Percentiles rank a stretch among this genome's conserved stretches.
These are phyloP conservation scores for Hipparchia sbordonii DNA, from an alignment of 2,888 invertebrate genomes.

Conservation along the genomic window DNA sequence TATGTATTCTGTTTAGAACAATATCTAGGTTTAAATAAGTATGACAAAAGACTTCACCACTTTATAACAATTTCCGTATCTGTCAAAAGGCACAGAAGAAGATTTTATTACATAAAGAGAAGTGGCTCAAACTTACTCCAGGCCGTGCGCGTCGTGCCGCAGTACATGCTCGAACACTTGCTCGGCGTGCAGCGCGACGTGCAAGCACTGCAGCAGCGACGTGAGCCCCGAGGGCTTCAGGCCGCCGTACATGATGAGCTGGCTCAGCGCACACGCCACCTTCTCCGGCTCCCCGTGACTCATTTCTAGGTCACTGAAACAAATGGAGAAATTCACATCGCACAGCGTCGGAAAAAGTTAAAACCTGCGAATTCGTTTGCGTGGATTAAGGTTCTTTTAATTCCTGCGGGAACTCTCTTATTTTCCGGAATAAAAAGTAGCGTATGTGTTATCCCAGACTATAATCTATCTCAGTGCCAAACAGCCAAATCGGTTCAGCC, in stretches of 20 bases:
- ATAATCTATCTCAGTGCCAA: no score
- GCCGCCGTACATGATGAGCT: constrained; percentile 43
- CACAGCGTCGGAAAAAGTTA: neutral
- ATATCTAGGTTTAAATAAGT: no score
- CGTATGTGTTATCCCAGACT: no score
- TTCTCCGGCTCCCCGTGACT: constrained; percentile 56
- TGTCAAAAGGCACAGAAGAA: neutral
- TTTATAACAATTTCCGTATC: no score
- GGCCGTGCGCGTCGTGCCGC: constrained; percentile 31
- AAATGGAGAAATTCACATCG: neutral
- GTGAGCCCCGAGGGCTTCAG: constrained; percentile 45
- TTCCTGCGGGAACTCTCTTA: no score
- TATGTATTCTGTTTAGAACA: no score
- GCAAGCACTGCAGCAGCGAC: constrained; percentile 58
- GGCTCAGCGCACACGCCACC: constrained; percentile 40
- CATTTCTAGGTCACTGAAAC: constrained; percentile 61
- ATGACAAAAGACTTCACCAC: no score
- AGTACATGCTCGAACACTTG: constrained; percentile 45
- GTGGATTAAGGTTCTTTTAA: no score
- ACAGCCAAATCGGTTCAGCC: no score
- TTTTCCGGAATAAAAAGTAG: no score
- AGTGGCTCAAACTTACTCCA: constrained; percentile 37
- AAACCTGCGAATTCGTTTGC: no score
- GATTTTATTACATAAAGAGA: no score
- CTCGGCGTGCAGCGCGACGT: constrained; percentile 44